Evolutionary conservation across 2,113 vertebrate genomes (phyloP).

Genomic region (Beaufortia kweichowensis): DNA sequence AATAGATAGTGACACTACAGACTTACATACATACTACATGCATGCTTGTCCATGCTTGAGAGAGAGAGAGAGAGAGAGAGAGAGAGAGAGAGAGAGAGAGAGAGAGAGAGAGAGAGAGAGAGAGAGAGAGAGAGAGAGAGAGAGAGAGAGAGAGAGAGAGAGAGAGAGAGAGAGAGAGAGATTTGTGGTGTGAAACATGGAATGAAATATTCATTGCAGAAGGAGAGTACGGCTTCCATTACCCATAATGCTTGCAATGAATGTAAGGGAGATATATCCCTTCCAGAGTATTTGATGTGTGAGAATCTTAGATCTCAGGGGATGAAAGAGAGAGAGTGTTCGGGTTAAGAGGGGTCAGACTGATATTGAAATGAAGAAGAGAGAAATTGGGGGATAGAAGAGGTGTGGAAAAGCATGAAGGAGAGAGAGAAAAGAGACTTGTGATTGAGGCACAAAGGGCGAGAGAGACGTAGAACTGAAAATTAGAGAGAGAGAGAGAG

Average conservation of each 20-base stretch:
- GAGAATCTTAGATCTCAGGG: slow-evolving; percentile 39
- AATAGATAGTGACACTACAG: too few species aligned
- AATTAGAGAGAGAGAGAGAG: not conserved
- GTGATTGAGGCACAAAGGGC: not conserved
- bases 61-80: too few species aligned
- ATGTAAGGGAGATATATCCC: slow-evolving; percentile 42
- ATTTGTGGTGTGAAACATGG: not conserved
- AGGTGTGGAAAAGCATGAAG: not conserved
- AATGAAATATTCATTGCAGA: not conserved
- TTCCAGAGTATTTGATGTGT: slow-evolving; percentile 27
- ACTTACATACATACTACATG: too few species aligned
- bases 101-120: too few species aligned
- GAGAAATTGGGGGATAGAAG: slow-evolving; percentile 15
- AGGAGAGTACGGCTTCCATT: slow-evolving; percentile 35
- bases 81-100: too few species aligned
- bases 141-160: slow-evolving; percentile 14
- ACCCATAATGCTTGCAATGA: slow-evolving; percentile 46
- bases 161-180: not conserved
- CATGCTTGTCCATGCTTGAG: too few species aligned
- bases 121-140: too few species aligned
- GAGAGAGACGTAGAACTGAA: not conserved
- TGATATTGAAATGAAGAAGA: slow-evolving; percentile 46
- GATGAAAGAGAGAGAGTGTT: slow-evolving; percentile 25
- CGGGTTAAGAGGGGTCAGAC: slow-evolving; percentile 47
- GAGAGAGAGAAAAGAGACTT: not conserved